Percentiles rank a stretch among this genome's conserved stretches.
phyloP scores from a whole-genome alignment of 2,888 invertebrate genomes.

The Vanessa cardui region DNA sequence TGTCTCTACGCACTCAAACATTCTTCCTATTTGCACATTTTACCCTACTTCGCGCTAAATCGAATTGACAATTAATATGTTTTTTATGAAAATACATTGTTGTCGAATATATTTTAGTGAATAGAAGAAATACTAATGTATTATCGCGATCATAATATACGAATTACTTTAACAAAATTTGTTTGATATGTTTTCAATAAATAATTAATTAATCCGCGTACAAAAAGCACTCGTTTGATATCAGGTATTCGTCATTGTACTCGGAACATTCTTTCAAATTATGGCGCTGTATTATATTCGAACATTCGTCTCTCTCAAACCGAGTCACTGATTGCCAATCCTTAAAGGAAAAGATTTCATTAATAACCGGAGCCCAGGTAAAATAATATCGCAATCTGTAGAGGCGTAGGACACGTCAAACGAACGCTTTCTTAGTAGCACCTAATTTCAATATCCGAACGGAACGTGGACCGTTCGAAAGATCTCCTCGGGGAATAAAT shows the following conservation, averaged over 20 bases:
- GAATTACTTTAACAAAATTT: too few species aligned
- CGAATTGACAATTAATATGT: constrained; percentile 61
- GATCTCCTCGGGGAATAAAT: constrained; percentile 80
- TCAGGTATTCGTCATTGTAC: too few species aligned
- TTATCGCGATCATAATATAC: too few species aligned
- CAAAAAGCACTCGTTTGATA: too few species aligned
- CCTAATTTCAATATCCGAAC: constrained; percentile 83
- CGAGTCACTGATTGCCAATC: constrained; percentile 14
- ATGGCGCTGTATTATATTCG: neutral
- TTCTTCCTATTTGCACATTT: constrained; percentile 54
- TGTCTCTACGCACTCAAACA: constrained; percentile 74
- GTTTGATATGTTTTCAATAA: too few species aligned
- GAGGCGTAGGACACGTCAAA: constrained; percentile 63
- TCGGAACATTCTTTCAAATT: too few species aligned
- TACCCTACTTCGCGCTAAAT: constrained; percentile 52
- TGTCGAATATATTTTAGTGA: neutral
- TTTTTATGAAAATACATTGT: constrained; percentile 32
- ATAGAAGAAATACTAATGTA: neutral
- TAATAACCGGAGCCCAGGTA: constrained; percentile 20
- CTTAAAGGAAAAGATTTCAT: constrained; percentile 11
- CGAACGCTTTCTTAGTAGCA: constrained; percentile 78
- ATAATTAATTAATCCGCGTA: too few species aligned
- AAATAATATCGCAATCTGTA: constrained; percentile 24
- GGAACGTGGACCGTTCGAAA: constrained; percentile 75
- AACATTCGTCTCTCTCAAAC: neutral